Evolutionary conservation across 2,888 invertebrate genomes (phyloP).

Genomic region (Abrostola tripartita): DNA sequence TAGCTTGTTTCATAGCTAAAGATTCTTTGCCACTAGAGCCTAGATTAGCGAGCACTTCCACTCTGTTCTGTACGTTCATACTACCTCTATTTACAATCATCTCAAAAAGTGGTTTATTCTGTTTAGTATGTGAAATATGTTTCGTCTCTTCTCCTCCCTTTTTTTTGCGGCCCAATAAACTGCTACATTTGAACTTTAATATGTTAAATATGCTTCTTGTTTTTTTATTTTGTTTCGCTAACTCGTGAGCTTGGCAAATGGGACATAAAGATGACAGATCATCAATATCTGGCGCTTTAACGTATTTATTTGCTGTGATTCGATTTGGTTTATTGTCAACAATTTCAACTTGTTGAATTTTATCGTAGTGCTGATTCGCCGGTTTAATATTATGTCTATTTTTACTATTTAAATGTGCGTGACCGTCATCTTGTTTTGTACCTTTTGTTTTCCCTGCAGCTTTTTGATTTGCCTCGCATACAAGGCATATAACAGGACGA

Average conservation of each 20-base stretch:
- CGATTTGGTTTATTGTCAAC: neutral
- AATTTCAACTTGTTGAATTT: no score
- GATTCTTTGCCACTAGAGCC: slow-evolving; percentile 5
- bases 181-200: neutral
- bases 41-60: slow-evolving; percentile 21
- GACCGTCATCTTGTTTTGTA: no score
- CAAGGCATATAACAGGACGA: neutral
- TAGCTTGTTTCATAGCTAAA: slow-evolving; percentile 3
- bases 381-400: no score
- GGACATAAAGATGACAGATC: neutral
- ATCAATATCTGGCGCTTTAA: neutral
- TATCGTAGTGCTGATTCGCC: no score
- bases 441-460: neutral
- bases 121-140: no score
- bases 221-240: no score
- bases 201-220: no score
- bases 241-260: neutral
- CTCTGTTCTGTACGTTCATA: slow-evolving; percentile 24
- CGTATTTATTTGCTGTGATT: neutral
- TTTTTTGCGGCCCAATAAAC: neutral
- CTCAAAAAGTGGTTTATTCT: slow-evolving; percentile 14
- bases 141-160: neutral
- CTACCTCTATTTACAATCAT: slow-evolving; percentile 10
- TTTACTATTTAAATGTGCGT: no score
- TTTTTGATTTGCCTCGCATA: neutral